Evolutionary conservation across 2,888 invertebrate genomes (phyloP), one percentile per base, ranked within the genome.

Genomic region (Sinotaia quadrata): DNA sequence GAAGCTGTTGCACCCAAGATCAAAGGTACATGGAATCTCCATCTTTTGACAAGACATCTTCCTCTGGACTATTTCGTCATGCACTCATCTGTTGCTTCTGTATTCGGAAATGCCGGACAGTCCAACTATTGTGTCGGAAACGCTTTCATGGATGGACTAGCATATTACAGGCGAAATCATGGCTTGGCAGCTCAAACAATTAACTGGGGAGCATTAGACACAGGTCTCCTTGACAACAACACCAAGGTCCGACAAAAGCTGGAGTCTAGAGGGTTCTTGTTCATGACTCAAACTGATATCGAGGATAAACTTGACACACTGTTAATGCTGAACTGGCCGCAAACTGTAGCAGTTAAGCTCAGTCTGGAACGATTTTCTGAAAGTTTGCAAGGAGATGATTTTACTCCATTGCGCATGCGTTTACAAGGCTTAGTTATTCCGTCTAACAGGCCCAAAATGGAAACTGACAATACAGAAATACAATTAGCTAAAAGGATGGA

Each of bases 61-160:
- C 33, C 63, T 15, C 68, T 83, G 18, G 82, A 84, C 68, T 81
- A 72, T 37, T 83, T 84, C 68, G 73, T 84, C 4, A 69, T 82
- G 37, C 76, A 80, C 44, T 84, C 84, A 1, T 83, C 83, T 0
- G 75, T 82, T 12, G 72, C 77, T 10, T 75, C 81, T n/a, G 60
- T 81, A 0, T 52, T 82, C 15, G 84, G 83, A 8, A 78, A 77
- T 41, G 69, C 72, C 2, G 82, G 82, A 0, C 83, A 84, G 58
- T 62, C 78, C 24, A 81, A 77, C 61, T 81, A 84, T 68, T 79
- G 79, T 4, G 81, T 81, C 18, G 82, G 73, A 12, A 82, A 82
- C 59, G 73, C 77, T 2, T 84, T 84, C 54, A 66, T 78, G 59
- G 84, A 84, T 61, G 66, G 78, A 1, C 67, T 84, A n/a, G 79